A percentile compares a stretch with the other conserved stretches of the same genome.
These are phyloP conservation scores for Arnoldichthys spilopterus DNA, from an alignment of 2,797 vertebrate species.

Conservation along the genomic window DNA sequence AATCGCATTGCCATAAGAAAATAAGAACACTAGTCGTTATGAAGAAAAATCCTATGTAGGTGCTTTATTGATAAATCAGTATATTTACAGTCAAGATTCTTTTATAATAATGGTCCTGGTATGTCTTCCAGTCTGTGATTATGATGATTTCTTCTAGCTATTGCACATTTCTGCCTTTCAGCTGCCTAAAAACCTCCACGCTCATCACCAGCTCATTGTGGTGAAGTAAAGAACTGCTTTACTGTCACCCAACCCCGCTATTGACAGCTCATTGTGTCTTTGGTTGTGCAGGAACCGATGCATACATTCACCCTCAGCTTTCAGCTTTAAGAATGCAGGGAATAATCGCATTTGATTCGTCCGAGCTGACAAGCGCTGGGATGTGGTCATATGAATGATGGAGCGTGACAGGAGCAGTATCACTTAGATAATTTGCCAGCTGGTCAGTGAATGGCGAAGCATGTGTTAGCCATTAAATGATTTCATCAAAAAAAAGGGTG, in stretches of 20 bases:
- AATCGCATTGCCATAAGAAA: background rate
- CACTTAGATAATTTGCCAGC: constrained; percentile 71
- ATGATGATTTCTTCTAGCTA: constrained; percentile 5
- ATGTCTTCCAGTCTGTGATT: background rate
- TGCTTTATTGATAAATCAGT: constrained; percentile 1
- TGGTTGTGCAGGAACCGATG: constrained; percentile 49
- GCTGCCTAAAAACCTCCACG: constrained; percentile 15
- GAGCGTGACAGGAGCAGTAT: constrained; percentile 66
- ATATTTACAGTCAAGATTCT: constrained; percentile 17
- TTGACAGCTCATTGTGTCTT: constrained; percentile 54
- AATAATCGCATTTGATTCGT: constrained; percentile 62
- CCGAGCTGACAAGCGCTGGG: constrained; percentile 50
- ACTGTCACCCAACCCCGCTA: constrained; percentile 43
- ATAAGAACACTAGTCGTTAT: background rate
- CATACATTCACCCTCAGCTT: constrained; percentile 40
- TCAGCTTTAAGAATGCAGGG: constrained; percentile 47
- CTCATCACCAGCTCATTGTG: constrained; percentile 54
- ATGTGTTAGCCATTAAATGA: constrained; percentile 65
- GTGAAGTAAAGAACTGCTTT: constrained; percentile 34
- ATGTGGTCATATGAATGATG: constrained; percentile 67
- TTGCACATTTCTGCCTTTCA: constrained; percentile 29
- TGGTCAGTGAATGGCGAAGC: constrained; percentile 65
- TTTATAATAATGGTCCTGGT: background rate
- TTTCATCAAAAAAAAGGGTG: constrained; percentile 48
- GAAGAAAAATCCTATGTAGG: background rate